Conservation (phyloP, 2,888 invertebrate species). For the Thera britannica region DNA sequence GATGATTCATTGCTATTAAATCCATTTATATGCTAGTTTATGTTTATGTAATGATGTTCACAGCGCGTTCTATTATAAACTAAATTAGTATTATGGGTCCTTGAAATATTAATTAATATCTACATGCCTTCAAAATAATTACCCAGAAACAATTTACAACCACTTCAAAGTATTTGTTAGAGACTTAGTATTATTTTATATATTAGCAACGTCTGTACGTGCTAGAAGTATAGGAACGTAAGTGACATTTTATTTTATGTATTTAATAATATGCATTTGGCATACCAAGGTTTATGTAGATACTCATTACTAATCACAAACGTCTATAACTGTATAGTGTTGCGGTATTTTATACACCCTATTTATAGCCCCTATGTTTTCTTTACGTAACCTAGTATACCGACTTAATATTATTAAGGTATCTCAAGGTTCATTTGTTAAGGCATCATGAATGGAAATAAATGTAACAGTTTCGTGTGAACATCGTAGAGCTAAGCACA, state of each 20-base stretch:
- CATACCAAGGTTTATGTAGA: too few species aligned
- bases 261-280: too few species aligned
- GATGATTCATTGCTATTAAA: slow-evolving; percentile 31
- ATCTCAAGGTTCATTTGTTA: neutral
- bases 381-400: too few species aligned
- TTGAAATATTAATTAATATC: slow-evolving; percentile 57
- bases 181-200: slow-evolving; percentile 21
- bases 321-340: too few species aligned
- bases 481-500: neutral
- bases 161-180: neutral
- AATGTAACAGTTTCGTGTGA: neutral
- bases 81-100: slow-evolving; percentile 39
- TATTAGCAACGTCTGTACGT: slow-evolving; percentile 38
- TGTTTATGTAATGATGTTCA: slow-evolving; percentile 22
- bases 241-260: neutral
- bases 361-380: too few species aligned
- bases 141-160: slow-evolving; percentile 58
- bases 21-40: slow-evolving; percentile 8
- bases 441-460: neutral
- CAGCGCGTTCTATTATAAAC: slow-evolving; percentile 45
- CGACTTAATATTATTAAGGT: too few species aligned
- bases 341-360: too few species aligned
- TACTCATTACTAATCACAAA: too few species aligned
- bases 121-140: slow-evolving; percentile 53
- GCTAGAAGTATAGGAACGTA: slow-evolving; percentile 46